phyloP scores from a whole-genome alignment of 2,113 vertebrate species.

The Machaerirhynchus nigripectus region DNA sequence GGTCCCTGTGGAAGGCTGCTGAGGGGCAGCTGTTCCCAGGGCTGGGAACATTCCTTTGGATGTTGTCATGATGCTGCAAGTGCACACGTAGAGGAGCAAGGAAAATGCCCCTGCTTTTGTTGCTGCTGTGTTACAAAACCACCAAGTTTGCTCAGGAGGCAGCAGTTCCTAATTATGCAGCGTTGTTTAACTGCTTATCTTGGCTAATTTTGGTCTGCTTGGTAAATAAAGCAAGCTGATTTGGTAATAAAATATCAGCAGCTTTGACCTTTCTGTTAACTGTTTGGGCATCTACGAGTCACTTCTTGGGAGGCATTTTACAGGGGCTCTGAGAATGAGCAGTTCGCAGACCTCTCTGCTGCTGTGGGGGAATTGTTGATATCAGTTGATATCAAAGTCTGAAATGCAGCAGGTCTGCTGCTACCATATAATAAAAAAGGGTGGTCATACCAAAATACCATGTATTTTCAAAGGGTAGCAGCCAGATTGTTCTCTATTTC shows the following conservation, averaged over 20 bases:
- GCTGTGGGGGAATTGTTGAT: background rate
- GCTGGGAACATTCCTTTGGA: constrained; percentile 31
- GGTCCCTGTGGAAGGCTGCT: constrained; percentile 4
- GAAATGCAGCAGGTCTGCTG: background rate
- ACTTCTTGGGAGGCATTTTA: background rate
- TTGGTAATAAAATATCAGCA: background rate
- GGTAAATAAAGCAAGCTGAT: background rate
- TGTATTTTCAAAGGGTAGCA: background rate
- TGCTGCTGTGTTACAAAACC: background rate
- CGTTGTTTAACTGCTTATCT: background rate
- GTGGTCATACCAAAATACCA: no score
- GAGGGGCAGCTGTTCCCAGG: constrained; percentile 21
- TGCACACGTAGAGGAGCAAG: background rate
- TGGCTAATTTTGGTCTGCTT: background rate
- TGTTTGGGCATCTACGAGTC: background rate
- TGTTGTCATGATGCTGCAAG: constrained; percentile 16
- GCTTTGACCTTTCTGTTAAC: background rate
- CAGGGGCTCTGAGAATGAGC: background rate
- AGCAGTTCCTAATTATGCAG: background rate
- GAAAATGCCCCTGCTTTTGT: background rate
- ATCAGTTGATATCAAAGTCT: background rate
- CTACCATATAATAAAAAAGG: no score
- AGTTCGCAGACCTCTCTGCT: background rate
- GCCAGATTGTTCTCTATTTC: background rate
- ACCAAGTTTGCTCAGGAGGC: background rate